Conservation (phyloP, 2,797 vertebrate species). For the Pseudochirops corinnae region DNA sequence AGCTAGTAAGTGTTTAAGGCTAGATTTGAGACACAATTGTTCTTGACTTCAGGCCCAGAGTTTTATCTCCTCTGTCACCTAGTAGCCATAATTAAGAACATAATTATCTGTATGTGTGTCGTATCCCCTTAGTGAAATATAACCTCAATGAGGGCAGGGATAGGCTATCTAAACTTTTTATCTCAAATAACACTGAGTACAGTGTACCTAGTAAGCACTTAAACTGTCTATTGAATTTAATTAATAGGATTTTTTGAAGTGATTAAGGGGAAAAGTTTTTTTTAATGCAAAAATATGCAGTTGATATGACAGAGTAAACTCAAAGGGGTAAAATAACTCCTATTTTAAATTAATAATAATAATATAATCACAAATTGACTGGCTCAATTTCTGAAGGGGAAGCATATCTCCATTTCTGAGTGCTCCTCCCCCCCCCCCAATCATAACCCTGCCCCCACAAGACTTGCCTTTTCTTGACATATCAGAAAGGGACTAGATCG, state of each 20-base stretch:
- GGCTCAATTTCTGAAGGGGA: neutral
- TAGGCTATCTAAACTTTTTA: neutral
- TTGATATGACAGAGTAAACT: neutral
- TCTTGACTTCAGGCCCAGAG: neutral
- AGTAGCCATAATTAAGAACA: neutral
- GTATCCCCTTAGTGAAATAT: neutral
- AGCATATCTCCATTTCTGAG: neutral
- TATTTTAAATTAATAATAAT: neutral
- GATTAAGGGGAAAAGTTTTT: neutral
- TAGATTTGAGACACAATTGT: neutral
- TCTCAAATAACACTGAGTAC: neutral
- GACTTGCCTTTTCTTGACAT: neutral
- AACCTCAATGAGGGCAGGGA: neutral
- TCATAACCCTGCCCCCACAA: neutral
- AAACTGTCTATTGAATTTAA: neutral
- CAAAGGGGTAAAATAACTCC: neutral
- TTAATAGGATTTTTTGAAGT: neutral
- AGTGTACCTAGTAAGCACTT: neutral
- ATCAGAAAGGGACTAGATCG: neutral
- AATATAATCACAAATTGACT: neutral
- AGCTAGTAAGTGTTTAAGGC: neutral
- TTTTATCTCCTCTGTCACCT: neutral
- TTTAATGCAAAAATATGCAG: neutral
- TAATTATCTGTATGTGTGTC: neutral
- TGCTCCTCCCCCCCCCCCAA: too few relatives aligned